A percentile compares a stretch with the other conserved stretches of the same genome.
phyloP scores from a whole-genome alignment of 2,113 vertebrate genomes.

The Pomatorhinus ruficollis region DNA sequence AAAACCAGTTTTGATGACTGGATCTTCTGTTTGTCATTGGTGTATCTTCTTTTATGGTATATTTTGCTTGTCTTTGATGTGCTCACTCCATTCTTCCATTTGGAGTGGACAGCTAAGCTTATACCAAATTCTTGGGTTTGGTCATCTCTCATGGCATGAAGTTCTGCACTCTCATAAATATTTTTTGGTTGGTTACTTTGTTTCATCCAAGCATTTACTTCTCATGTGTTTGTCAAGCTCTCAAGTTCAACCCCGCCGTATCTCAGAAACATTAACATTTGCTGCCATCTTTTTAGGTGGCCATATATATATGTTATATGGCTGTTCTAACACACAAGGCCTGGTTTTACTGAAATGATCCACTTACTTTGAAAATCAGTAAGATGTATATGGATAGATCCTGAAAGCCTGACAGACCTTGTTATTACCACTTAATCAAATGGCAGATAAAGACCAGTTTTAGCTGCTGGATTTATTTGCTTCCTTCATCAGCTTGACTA shows the following conservation, averaged over 20 bases:
- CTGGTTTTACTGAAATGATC: background rate
- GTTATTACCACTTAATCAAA: background rate
- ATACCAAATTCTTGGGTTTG: background rate
- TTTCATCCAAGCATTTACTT: background rate
- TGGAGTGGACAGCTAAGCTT: background rate
- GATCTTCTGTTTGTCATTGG: background rate
- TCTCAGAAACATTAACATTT: background rate
- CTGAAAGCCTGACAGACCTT: background rate
- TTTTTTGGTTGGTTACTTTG: background rate
- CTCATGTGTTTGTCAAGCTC: background rate
- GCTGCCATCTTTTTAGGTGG: background rate
- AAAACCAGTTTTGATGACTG: background rate
- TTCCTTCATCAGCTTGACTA: background rate
- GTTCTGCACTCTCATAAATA: background rate
- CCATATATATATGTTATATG: background rate
- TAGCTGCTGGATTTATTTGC: background rate
- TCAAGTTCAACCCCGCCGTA: background rate
- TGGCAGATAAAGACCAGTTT: background rate
- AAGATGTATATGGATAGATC: background rate
- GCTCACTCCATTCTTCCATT: background rate
- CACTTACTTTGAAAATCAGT: background rate
- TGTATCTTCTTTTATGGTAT: background rate
- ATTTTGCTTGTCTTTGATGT: background rate
- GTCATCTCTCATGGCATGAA: background rate
- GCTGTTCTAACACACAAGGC: background rate